phyloP scores from a whole-genome alignment of 2,113 vertebrate species.

The Cathartes aura region DNA sequence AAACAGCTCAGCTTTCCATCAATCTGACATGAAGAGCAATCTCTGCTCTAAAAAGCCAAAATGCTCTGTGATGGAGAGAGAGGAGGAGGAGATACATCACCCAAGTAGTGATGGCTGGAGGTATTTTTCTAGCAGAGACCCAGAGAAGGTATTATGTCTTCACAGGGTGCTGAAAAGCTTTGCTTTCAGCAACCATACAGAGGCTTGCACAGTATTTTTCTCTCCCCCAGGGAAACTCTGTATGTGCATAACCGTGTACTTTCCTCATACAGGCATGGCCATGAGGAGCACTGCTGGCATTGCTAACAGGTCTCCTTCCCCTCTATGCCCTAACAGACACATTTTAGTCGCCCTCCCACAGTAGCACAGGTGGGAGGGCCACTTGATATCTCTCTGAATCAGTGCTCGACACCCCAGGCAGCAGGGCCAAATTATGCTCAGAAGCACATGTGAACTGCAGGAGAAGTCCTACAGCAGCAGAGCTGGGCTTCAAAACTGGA shows the following conservation, averaged over 20 bases:
- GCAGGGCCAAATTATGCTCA: background rate
- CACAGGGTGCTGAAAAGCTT: background rate
- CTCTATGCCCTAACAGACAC: background rate
- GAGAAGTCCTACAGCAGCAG: background rate
- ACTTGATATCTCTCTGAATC: background rate
- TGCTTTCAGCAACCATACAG: background rate
- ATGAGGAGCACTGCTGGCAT: background rate
- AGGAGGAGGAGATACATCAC: background rate
- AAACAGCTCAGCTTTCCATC: slow-evolving; percentile 29
- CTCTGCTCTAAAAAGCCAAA: background rate
- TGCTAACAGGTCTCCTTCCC: background rate
- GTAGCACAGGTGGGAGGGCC: background rate
- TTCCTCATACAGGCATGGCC: background rate
- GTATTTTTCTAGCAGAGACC: background rate
- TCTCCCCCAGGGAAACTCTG: background rate
- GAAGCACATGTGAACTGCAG: background rate
- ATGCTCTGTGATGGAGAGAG: background rate
- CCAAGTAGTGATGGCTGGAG: background rate
- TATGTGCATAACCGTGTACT: background rate
- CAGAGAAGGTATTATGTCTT: background rate
- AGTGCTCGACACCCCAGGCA: background rate
- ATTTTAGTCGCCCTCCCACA: background rate
- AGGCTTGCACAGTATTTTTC: background rate
- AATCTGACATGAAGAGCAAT: background rate
- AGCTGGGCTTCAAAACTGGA: background rate